Conservation (phyloP, 2,888 invertebrate species). For the Hylaea fasciaria region DNA sequence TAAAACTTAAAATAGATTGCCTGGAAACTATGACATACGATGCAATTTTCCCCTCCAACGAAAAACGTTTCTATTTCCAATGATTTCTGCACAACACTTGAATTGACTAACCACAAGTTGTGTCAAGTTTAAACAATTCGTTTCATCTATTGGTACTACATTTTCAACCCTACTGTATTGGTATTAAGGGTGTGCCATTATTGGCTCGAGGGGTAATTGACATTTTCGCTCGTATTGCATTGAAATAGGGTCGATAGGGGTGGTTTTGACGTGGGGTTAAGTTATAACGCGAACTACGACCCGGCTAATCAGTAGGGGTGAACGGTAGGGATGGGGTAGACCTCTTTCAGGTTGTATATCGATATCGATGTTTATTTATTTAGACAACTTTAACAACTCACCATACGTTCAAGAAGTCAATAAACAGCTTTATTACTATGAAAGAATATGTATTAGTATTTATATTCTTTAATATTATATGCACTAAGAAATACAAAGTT, state of each 20-base stretch:
- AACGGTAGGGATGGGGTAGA: constrained; percentile 55
- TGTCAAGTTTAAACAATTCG: neutral
- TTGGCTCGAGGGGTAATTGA: constrained; percentile 1
- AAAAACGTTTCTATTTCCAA: no score
- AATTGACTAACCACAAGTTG: neutral
- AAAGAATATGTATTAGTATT: no score
- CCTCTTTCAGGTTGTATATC: constrained; percentile 39
- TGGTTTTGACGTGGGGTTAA: constrained; percentile 67
- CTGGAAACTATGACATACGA: no score
- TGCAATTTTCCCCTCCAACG: no score
- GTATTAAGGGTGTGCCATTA: constrained; percentile 3
- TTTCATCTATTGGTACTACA: neutral
- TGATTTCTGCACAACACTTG: neutral
- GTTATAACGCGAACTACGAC: constrained; percentile 71
- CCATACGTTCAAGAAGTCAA: no score
- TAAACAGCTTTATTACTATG: no score
- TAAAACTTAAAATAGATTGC: no score
- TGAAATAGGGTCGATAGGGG: constrained; percentile 55
- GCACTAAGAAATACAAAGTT: no score
- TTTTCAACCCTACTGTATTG: constrained; percentile 4
- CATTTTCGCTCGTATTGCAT: constrained; percentile 33
- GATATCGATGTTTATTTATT: constrained; percentile 37
- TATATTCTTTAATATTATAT: no score
- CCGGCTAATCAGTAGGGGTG: constrained; percentile 71
- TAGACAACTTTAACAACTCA: neutral